Evolutionary conservation across 2,888 invertebrate species (phyloP), one percentile per base, ranked within the genome.

Genomic region (Dynastes hyllus): DNA sequence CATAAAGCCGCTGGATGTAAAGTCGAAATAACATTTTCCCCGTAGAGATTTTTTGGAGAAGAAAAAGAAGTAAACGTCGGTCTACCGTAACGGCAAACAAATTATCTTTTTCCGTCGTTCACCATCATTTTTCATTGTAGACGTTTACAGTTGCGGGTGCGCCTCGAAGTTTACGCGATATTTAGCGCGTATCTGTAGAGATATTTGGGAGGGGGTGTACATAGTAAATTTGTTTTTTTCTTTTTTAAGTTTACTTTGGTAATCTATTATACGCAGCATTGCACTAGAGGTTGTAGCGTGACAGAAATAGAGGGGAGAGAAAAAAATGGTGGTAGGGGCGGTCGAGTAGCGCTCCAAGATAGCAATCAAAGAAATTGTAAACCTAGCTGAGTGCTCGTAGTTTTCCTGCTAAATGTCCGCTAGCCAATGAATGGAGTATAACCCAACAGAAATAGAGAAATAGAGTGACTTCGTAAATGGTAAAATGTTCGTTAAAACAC

Each of bases 21-120:
- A 78, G 76, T 32, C 67, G 66, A 79, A 76, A 79, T 69, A 76
- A 66, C 67, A 66, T 22, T 22, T 8, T 67, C 45, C 61, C 63
- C 58, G 76, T 67, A 66, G 66, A 79, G 75, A 79, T 79, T 79
- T 79, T 79, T 22, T 3, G 55, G n/a, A 79, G 67, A 79, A 79
- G 45, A 11, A 45, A 45, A 45, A 45, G 8, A 11, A 45, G 45
- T 45, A 8, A 76, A 76, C 76, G 67, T 70, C 73, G 73, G 58
- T 73, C 55, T 67, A 58, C 77, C 55, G 77, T 61, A 77, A 61
- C 77, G 45, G 77, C 77, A 70, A 77, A 77, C 77, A 77, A 77
- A 77, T 77, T 77, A 77, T 77, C 77, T 69, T 77, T 70, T 67
- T 45, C 70, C 77, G 77, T 73, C 40, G 40, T 55, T 73, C 40